Percentiles rank a stretch among this genome's conserved stretches.
Evolutionary conservation across 2,888 invertebrate genomes (phyloP).

Genomic region (Griposia aprilina): DNA sequence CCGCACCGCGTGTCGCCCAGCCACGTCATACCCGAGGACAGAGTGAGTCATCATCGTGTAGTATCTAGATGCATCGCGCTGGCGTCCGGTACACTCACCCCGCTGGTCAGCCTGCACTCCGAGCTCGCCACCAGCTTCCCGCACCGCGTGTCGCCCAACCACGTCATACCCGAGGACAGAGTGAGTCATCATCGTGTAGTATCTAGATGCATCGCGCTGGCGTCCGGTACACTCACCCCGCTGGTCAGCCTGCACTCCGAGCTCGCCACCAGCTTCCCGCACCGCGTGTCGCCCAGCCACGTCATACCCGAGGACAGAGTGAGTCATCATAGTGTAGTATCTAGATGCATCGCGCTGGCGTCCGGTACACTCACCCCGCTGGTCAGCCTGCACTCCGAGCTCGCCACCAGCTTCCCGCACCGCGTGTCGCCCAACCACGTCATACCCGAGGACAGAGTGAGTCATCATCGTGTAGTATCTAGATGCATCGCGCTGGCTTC

Average conservation of each 20-base stretch:
- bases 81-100: constrained; percentile 95
- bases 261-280: constrained; percentile 92
- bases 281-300: constrained; percentile 92
- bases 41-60: neutral
- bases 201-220: constrained; percentile 93
- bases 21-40: constrained; percentile 91
- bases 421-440: constrained; percentile 93
- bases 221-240: constrained; percentile 95
- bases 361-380: constrained; percentile 95
- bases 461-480: neutral
- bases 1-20: constrained; percentile 92
- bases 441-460: constrained; percentile 81
- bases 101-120: constrained; percentile 92
- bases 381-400: constrained; percentile 93
- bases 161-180: constrained; percentile 90
- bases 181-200: neutral
- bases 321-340: neutral
- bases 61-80: constrained; percentile 93
- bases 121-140: constrained; percentile 93
- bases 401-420: constrained; percentile 92
- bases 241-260: constrained; percentile 93
- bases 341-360: constrained; percentile 93
- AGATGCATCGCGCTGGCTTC: constrained; percentile 93
- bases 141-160: constrained; percentile 92
- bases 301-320: constrained; percentile 87